These are phyloP conservation scores for Nebria salina DNA, from an alignment of 2,888 invertebrate genomes.

Conservation along the genomic window DNA sequence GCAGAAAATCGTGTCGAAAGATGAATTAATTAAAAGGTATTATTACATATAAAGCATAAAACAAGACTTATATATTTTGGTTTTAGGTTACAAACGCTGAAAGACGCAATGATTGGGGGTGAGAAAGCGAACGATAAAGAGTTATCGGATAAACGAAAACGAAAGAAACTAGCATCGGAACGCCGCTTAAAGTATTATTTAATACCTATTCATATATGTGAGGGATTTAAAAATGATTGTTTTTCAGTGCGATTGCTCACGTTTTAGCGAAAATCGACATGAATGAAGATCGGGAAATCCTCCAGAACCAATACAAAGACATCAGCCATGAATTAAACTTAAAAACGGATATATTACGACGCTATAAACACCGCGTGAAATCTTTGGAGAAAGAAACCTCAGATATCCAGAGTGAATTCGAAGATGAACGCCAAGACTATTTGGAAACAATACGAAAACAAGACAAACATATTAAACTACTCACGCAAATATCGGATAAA, in stretches of 20 bases:
- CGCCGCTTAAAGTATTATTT: slow-evolving; percentile 62
- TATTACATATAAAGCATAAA: slow-evolving; percentile 42
- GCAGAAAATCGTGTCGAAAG: slow-evolving; percentile 58
- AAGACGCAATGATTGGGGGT: slow-evolving; percentile 82
- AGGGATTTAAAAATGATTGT: slow-evolving; percentile 10
- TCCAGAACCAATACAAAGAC: slow-evolving; percentile 80
- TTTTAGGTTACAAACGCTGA: slow-evolving; percentile 69
- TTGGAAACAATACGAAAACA: slow-evolving; percentile 81
- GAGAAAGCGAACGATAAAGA: slow-evolving; percentile 78
- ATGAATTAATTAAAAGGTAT: slow-evolving; percentile 59
- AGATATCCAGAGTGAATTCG: slow-evolving; percentile 84
- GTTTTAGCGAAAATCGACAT: slow-evolving; percentile 69
- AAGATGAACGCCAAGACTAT: slow-evolving; percentile 83
- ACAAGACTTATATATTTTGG: slow-evolving; percentile 27
- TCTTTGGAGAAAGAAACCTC: slow-evolving; percentile 76
- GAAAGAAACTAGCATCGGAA: slow-evolving; percentile 76
- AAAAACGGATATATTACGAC: slow-evolving; percentile 74
- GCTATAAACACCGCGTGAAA: slow-evolving; percentile 73
- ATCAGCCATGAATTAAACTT: slow-evolving; percentile 81
- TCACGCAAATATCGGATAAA: slow-evolving; percentile 72
- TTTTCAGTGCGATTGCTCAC: slow-evolving; percentile 67
- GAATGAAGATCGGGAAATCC: slow-evolving; percentile 75
- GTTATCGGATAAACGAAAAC: slow-evolving; percentile 73
- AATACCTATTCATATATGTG: background rate
- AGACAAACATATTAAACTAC: slow-evolving; percentile 74